Base-by-base conservation (phyloP, 2,888 invertebrate species). In the Heteropelma amictum region DNA sequence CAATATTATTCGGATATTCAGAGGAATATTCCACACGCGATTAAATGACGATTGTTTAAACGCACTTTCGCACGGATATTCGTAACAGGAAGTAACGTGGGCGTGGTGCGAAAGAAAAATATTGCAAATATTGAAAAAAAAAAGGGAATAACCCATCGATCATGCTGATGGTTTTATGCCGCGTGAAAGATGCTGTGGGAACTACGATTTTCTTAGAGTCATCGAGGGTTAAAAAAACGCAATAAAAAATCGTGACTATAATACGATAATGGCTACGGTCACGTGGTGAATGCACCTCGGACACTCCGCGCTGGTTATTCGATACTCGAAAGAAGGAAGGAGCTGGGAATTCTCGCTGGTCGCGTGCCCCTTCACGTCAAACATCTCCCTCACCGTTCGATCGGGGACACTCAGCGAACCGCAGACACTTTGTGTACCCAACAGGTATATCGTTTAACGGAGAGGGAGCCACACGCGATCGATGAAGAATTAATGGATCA, bases 261-360 rank as follows among this genome's bases (percentile, higher is more conserved):
- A 79, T 79, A 73, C 78, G 72, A 74, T 83, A 82, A 84, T 81
- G 77, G 78, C 70, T 47, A 60, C 67, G 64, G 78, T 72, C 78
- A 71, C 75, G 82, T 77, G 79, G 74, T 71, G 64, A 54, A 64
- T 51, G 49, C 23, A 61, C n/a, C 35, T 35, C 42, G 45, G 30
- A 35, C 45, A 42, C 65, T 64, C 35, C 56, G 28, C 54, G 61
- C 35, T 61, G 56, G 76, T 74, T 67, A 77, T 77, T 67, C 47
- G 71, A 73, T 69, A 71, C 64, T 53, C 49, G 42, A 28, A 61
- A 53, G 64, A 69, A 51, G 51, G 49, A 68, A 67, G 14, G 49
- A 28, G 71, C 64, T 65, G 64, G 71, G 76, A 75, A 71, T 72
- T 23, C 65, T 60, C 17, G 54, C 23, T n/a, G 72, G 76, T 72